These are phyloP conservation scores for Amphiduros pacificus DNA, from an alignment of 2,888 invertebrate genomes.

Conservation along the genomic window DNA sequence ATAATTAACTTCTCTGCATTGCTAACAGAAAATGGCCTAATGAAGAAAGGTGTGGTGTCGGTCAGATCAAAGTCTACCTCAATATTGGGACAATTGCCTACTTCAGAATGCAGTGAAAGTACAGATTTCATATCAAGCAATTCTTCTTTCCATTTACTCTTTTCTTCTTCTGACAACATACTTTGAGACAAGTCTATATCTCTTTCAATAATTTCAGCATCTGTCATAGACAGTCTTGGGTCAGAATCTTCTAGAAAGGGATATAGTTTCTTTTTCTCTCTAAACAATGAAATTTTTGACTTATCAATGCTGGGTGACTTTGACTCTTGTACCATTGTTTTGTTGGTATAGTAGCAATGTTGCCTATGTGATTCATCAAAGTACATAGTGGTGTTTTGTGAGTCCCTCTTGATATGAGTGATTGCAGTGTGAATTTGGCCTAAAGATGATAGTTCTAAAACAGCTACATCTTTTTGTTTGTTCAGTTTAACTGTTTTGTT, in stretches of 20 bases:
- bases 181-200: not conserved
- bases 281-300: not conserved
- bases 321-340: not conserved
- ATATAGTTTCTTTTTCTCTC: not conserved
- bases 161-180: not conserved
- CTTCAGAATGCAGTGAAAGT: not conserved
- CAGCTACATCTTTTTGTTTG: not conserved
- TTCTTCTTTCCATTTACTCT: not conserved
- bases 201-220: not conserved
- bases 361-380: not conserved
- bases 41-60: not conserved
- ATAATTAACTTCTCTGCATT: not conserved
- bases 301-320: not conserved
- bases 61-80: not conserved
- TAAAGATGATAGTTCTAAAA: not conserved
- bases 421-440: not conserved
- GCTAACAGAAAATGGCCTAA: not conserved
- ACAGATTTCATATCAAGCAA: not conserved
- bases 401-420: not conserved
- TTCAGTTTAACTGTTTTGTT: not conserved
- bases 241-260: not conserved
- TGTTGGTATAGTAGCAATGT: no score
- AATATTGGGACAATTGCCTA: no score
- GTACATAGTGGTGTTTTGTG: not conserved
- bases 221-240: not conserved